Conservation (phyloP, 2,888 invertebrate species). For the Cheilosia vernalis region DNA sequence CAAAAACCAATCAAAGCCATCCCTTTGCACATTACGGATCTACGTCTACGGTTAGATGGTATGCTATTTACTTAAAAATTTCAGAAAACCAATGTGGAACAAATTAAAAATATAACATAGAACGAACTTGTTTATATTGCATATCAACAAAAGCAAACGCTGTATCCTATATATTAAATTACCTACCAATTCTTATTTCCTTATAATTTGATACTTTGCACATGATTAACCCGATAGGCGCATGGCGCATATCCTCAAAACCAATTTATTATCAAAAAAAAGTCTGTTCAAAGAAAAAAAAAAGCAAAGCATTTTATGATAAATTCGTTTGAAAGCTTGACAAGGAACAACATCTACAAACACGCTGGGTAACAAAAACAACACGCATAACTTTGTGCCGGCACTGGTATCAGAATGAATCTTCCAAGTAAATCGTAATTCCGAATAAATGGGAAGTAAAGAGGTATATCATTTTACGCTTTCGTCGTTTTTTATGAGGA, state of each 20-base stretch:
- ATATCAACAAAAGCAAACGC: background rate
- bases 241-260: too few species aligned
- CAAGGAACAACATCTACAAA: background rate
- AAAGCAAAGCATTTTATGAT: too few species aligned
- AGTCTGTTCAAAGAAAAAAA: too few species aligned
- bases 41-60: too few species aligned
- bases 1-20: background rate
- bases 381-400: background rate
- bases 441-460: background rate
- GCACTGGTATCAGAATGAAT: background rate
- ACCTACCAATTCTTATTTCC: too few species aligned
- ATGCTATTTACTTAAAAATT: background rate
- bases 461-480: background rate
- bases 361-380: too few species aligned
- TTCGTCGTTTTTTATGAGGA: slow-evolving; percentile 12
- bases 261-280: too few species aligned
- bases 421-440: slow-evolving; percentile 1
- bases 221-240: too few species aligned
- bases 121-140: background rate
- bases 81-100: background rate
- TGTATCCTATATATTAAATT: too few species aligned
- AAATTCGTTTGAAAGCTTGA: background rate
- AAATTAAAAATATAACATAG: background rate
- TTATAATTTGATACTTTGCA: too few species aligned
- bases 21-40: too few species aligned